Percentiles rank a stretch among this genome's conserved stretches.
Evolutionary conservation across 2,888 invertebrate genomes (phyloP).

Genomic region (Ametastegia equiseti): DNA sequence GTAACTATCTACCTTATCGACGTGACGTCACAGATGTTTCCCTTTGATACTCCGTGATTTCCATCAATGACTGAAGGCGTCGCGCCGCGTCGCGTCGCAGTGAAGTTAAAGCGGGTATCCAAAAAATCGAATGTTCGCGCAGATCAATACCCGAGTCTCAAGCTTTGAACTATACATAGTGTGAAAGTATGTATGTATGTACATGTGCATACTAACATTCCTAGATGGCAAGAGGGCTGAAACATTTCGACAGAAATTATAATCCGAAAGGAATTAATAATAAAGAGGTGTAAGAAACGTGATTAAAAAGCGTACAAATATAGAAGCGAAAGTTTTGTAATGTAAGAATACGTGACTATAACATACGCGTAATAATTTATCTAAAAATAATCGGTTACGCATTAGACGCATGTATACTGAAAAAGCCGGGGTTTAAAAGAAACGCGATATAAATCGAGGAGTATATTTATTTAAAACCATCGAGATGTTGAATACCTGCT

Average conservation of each 20-base stretch:
- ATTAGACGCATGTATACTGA: not conserved
- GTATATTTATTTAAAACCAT: too few species aligned
- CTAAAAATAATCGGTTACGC: not conserved
- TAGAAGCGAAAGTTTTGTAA: too few species aligned
- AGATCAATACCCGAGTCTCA: slow-evolving; percentile 18
- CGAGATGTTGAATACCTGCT: not conserved
- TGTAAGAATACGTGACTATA: too few species aligned
- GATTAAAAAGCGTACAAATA: not conserved
- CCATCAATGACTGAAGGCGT: not conserved
- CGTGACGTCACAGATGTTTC: not conserved
- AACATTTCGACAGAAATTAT: slow-evolving; percentile 18
- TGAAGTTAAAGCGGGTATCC: slow-evolving; percentile 4
- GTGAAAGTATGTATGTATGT: not conserved
- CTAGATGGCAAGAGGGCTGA: not conserved
- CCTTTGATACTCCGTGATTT: not conserved
- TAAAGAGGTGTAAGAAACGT: not conserved
- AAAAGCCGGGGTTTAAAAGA: not conserved
- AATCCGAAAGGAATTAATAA: not conserved
- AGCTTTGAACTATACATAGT: not conserved
- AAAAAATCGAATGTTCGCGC: slow-evolving; percentile 20
- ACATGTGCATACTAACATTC: not conserved
- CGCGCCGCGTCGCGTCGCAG: too few species aligned
- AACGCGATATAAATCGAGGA: too few species aligned
- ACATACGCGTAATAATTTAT: not conserved
- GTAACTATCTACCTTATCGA: not conserved